These are phyloP conservation scores for Oenanthe melanoleuca DNA, from an alignment of 2,113 vertebrate genomes.

Conservation along the genomic window DNA sequence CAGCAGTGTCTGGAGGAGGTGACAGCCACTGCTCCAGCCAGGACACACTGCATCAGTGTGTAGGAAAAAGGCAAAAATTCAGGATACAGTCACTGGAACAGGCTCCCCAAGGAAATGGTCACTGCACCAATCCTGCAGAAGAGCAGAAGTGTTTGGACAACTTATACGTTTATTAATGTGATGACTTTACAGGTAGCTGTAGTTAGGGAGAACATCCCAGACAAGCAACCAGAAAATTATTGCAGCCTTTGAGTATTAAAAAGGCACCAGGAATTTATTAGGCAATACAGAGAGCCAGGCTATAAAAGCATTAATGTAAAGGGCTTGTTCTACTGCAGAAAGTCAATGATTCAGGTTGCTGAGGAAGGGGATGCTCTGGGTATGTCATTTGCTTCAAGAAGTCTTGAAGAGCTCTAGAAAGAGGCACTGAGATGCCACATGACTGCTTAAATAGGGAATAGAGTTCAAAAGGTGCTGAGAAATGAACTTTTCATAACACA, in stretches of 20 bases:
- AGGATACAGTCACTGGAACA: not conserved
- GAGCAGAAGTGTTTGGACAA: rapidly evolving
- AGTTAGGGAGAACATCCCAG: too few species aligned
- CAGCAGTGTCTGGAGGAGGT: rapidly evolving
- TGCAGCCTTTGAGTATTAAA: too few species aligned
- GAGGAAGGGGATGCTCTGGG: not conserved
- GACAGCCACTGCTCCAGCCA: rapidly evolving
- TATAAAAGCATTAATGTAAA: not conserved
- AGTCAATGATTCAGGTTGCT: not conserved
- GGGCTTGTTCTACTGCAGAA: not conserved
- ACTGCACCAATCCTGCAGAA: not conserved
- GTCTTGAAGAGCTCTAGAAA: not conserved
- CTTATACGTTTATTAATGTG: too few species aligned
- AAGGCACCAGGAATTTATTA: too few species aligned
- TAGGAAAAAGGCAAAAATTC: not conserved
- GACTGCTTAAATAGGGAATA: not conserved
- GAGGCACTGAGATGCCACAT: not conserved
- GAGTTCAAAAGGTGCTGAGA: not conserved
- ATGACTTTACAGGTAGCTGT: too few species aligned
- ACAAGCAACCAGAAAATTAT: too few species aligned
- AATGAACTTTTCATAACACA: not conserved
- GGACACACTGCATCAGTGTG: rapidly evolving
- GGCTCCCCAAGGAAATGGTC: not conserved
- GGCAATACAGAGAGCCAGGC: not conserved
- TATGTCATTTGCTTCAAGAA: not conserved